Evolutionary conservation across 2,113 vertebrate species (phyloP).

Genomic region (Ictalurus furcatus): DNA sequence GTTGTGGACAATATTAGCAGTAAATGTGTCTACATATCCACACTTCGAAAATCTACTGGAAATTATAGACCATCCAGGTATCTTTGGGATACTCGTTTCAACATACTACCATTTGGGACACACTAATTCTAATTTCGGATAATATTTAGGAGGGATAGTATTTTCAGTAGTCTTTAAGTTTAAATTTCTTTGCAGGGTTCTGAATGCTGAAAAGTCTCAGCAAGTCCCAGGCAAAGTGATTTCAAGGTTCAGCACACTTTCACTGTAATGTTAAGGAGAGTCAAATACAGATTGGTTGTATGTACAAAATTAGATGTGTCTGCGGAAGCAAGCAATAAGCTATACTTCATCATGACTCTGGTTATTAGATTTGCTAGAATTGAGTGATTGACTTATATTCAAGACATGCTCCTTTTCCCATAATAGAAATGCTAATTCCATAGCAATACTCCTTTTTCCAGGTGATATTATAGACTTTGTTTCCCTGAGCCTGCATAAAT

Average conservation of each 20-base stretch:
- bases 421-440: constrained; percentile 12
- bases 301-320: background rate
- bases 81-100: too few relatives aligned
- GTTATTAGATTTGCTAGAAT: constrained; percentile 4
- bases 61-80: too few relatives aligned
- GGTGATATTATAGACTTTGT: background rate
- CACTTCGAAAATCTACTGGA: too few relatives aligned
- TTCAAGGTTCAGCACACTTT: background rate
- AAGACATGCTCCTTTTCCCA: background rate
- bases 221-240: background rate
- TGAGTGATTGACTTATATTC: constrained; percentile 4
- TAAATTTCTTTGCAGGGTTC: background rate
- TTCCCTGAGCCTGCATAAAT: constrained; percentile 16
- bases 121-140: too few relatives aligned
- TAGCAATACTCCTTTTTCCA: background rate
- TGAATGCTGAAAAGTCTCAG: background rate
- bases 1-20: too few relatives aligned
- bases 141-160: too few relatives aligned
- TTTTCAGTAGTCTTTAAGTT: background rate
- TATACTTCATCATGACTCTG: constrained; percentile 4
- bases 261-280: background rate
- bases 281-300: constrained; percentile 6
- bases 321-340: constrained; percentile 3
- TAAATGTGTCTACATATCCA: too few relatives aligned
- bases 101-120: too few relatives aligned